Percentiles rank a stretch among this genome's conserved stretches.
Evolutionary conservation across 2,797 vertebrate species (phyloP).

Genomic region (Chiloscyllium punctatum): DNA sequence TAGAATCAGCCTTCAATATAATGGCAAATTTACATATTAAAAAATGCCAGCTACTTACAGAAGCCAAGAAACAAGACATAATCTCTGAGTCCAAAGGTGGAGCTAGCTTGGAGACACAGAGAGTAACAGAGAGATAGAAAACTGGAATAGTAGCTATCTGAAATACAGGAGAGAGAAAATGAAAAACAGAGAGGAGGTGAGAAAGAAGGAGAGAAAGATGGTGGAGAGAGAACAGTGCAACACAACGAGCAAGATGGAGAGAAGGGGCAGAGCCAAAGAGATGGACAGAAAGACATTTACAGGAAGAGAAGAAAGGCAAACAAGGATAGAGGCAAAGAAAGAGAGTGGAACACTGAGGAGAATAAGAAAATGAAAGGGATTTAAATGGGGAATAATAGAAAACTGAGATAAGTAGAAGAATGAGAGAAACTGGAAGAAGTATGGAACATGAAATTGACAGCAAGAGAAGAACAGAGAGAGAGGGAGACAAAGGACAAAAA

Average conservation of each 20-base stretch:
- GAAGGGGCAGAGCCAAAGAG: background rate
- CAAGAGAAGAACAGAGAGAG: background rate
- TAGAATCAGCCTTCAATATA: background rate
- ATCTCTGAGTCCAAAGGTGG: background rate
- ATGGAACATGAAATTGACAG: background rate
- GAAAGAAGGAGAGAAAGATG: too few species aligned
- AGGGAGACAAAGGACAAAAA: background rate
- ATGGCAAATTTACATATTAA: background rate
- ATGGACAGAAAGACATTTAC: background rate
- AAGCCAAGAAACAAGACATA: background rate
- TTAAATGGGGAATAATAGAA: background rate
- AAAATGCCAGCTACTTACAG: background rate
- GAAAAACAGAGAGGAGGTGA: too few species aligned
- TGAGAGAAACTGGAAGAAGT: background rate
- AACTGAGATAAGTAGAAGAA: background rate
- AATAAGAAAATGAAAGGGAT: background rate
- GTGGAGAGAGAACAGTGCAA: background rate
- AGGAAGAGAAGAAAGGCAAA: background rate
- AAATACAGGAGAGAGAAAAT: background rate
- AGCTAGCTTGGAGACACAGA: background rate
- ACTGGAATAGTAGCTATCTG: background rate
- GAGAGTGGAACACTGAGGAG: background rate
- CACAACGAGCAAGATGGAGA: background rate
- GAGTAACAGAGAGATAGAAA: background rate
- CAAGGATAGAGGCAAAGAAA: background rate